These are phyloP conservation scores for Campoletis sonorensis DNA, from an alignment of 1,140 invertebrate species.

Conservation along the genomic window DNA sequence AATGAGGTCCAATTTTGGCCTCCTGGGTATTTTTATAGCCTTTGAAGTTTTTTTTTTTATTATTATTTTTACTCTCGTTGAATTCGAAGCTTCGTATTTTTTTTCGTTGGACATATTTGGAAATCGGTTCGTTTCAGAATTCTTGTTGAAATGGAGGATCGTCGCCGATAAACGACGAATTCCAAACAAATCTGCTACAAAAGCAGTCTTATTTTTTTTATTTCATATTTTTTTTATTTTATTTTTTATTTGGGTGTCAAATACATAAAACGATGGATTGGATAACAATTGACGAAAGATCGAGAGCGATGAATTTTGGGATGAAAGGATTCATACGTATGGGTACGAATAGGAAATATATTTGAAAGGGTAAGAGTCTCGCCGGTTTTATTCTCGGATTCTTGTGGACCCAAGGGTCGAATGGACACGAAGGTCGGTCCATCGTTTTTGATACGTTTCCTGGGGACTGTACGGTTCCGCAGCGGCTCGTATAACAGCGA, in stretches of 20 bases:
- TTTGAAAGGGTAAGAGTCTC: slow-evolving; percentile 18
- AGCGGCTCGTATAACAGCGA: neutral
- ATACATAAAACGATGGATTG: neutral
- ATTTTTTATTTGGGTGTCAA: no score
- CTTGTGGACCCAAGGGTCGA: slow-evolving; percentile 1
- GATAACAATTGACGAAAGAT: neutral
- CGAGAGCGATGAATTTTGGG: neutral
- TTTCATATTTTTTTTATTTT: no score
- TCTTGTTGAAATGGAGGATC: no score
- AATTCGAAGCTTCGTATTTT: no score
- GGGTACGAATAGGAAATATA: neutral
- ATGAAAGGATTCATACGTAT: neutral
- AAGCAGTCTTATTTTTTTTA: no score
- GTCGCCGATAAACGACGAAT: no score
- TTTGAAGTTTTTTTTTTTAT: no score
- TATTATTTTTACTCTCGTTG: no score
- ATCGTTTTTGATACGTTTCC: slow-evolving; percentile 40
- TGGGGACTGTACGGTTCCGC: neutral
- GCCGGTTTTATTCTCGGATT: slow-evolving; percentile 2
- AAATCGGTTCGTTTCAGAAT: no score
- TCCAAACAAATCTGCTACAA: no score
- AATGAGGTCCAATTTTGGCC: neutral
- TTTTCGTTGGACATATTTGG: no score
- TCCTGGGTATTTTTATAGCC: no score
- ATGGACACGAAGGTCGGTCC: slow-evolving; percentile 30